These are phyloP conservation scores for Tretioscincus oriximinensis DNA, from an alignment of 2,113 vertebrate species.

Conservation along the genomic window DNA sequence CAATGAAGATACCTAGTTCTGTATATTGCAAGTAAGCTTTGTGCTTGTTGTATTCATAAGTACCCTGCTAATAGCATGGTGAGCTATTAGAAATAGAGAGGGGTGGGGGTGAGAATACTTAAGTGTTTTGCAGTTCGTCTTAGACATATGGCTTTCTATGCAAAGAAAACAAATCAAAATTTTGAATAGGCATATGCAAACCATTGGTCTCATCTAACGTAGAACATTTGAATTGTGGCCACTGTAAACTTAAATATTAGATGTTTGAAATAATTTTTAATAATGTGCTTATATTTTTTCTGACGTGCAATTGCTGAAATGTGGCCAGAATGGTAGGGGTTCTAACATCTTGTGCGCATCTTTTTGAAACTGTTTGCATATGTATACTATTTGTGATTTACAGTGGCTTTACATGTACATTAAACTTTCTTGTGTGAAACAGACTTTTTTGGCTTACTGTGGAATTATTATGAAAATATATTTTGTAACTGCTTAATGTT, in stretches of 20 bases:
- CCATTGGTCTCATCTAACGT: neutral
- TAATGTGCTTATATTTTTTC: neutral
- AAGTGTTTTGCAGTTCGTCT: neutral
- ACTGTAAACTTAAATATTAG: constrained; percentile 1
- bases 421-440: constrained; percentile 16
- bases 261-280: constrained; percentile 5
- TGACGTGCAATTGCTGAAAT: neutral
- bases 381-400: constrained; percentile 34
- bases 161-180: neutral
- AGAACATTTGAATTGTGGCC: neutral
- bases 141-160: neutral
- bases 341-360: neutral
- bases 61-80: neutral
- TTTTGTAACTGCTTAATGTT: constrained; percentile 43
- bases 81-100: neutral
- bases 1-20: neutral
- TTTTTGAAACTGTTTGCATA: constrained; percentile 11
- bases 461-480: constrained; percentile 29
- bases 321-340: constrained; percentile 25
- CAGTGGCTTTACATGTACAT: constrained; percentile 10
- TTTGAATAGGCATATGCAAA: neutral
- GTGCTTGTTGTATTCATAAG: neutral
- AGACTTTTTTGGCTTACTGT: constrained; percentile 34
- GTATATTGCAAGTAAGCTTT: no score
- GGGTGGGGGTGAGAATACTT: neutral